phyloP scores from a whole-genome alignment of 2,797 vertebrate genomes.

The Synaphobranchus kaupii region DNA sequence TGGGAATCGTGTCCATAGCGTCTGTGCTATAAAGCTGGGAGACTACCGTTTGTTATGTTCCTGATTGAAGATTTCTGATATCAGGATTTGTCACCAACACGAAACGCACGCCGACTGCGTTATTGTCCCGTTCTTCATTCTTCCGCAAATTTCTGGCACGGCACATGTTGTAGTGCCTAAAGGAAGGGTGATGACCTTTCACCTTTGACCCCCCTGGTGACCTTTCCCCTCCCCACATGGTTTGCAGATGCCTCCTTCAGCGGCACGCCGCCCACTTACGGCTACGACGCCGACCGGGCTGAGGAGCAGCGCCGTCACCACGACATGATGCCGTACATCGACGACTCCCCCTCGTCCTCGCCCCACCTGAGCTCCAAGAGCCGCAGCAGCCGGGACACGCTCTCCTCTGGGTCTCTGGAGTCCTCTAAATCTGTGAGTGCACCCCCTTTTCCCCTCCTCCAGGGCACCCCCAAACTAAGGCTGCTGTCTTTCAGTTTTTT shows the following conservation, averaged over 20 bases:
- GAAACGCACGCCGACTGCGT: not conserved
- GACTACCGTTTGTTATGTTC: not conserved
- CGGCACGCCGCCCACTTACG: slow-evolving; percentile 81
- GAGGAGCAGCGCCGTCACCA: slow-evolving; percentile 90
- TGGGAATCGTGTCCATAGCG: not conserved
- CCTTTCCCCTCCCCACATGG: not conserved
- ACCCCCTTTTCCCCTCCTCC: not conserved
- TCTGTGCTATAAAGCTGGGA: not conserved
- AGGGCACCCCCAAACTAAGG: not conserved
- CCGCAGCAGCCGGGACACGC: slow-evolving; percentile 84
- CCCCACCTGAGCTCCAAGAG: slow-evolving; percentile 92
- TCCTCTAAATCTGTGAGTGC: slow-evolving; percentile 89
- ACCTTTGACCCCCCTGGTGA: not conserved
- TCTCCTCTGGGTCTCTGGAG: slow-evolving; percentile 85
- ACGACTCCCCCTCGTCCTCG: slow-evolving; percentile 93
- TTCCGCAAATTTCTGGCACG: not conserved
- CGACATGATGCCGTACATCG: slow-evolving; percentile 92
- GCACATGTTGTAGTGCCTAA: not conserved
- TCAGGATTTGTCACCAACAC: not conserved
- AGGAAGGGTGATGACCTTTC: slow-evolving; percentile 14
- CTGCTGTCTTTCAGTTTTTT: not conserved
- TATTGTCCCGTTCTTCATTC: not conserved
- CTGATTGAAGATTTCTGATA: not conserved
- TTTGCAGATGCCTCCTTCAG: slow-evolving; percentile 80
- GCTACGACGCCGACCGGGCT: slow-evolving; percentile 82